These are phyloP conservation scores for Esperia sulphurella DNA, from an alignment of 2,888 invertebrate genomes.

Conservation along the genomic window DNA sequence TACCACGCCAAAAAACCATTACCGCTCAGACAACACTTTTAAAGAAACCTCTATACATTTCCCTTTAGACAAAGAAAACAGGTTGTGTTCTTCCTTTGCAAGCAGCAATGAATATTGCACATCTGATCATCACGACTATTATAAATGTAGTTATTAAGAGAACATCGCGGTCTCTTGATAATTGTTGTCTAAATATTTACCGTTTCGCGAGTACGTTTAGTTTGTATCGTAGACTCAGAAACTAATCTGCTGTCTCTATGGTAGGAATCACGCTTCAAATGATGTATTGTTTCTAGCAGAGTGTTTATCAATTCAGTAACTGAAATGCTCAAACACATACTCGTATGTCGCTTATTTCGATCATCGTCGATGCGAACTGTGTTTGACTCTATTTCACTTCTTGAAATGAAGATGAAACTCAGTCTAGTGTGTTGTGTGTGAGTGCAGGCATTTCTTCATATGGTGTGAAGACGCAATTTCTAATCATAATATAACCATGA, in stretches of 20 bases:
- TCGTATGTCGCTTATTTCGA: too few species aligned
- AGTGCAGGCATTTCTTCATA: too few species aligned
- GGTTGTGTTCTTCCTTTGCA: neutral
- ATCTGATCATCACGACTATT: constrained; percentile 7
- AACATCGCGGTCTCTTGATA: constrained; percentile 60
- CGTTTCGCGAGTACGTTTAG: constrained; percentile 49
- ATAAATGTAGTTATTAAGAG: constrained; percentile 40
- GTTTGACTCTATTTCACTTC: too few species aligned
- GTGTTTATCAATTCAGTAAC: too few species aligned
- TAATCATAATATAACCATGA: too few species aligned
- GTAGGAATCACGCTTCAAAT: neutral
- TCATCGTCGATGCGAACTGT: too few species aligned
- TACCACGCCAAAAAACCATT: constrained; percentile 26
- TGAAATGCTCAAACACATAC: too few species aligned
- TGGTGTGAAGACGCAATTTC: too few species aligned
- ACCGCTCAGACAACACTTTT: neutral
- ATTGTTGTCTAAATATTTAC: constrained; percentile 74
- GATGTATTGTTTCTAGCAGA: neutral
- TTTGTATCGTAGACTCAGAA: constrained; percentile 40
- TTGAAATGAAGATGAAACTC: too few species aligned
- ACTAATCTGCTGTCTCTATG: constrained; percentile 21
- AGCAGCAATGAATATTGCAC: constrained; percentile 24
- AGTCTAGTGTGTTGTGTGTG: too few species aligned
- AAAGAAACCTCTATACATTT: neutral
- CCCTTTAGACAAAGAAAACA: neutral